Percentiles rank a stretch among this genome's conserved stretches.
Evolutionary conservation across 2,113 vertebrate species (phyloP).

Genomic region (Scatophagus argus): DNA sequence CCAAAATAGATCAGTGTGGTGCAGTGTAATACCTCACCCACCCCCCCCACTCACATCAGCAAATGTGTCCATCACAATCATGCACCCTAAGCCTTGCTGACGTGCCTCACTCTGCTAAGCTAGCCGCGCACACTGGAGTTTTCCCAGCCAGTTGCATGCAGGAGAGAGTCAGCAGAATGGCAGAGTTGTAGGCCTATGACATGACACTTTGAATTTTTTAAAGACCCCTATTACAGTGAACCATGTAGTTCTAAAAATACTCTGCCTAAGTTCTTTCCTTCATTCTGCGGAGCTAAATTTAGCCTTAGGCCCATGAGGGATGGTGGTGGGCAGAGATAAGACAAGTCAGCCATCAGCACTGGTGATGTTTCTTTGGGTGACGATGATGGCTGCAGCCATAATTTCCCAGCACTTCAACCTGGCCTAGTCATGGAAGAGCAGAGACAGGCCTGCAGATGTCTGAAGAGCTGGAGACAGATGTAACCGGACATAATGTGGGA

Average conservation of each 20-base stretch:
- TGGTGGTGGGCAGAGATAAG: conserved; percentile 64
- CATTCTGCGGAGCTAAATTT: conserved; percentile 69
- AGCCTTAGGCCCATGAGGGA: conserved; percentile 49
- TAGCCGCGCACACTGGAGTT: conserved; percentile 40
- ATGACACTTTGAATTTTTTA: conserved; percentile 71
- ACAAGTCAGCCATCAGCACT: conserved; percentile 60
- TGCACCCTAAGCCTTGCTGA: conserved; percentile 63
- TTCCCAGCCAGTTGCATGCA: conserved; percentile 36
- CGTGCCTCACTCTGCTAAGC: conserved; percentile 58
- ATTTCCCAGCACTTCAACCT: conserved; percentile 51
- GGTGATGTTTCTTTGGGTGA: conserved; percentile 61
- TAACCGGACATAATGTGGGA: conserved; percentile 57
- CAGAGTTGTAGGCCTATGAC: conserved; percentile 47
- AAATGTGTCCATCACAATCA: conserved; percentile 73
- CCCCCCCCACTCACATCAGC: conserved; percentile 72
- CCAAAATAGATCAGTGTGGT: conserved; percentile 71
- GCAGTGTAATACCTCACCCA: conserved; percentile 73
- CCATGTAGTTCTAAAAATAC: conserved; percentile 72
- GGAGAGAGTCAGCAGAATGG: conserved; percentile 50
- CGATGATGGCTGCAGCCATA: conserved; percentile 54
- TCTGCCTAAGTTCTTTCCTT: conserved; percentile 53
- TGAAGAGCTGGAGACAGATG: conserved; percentile 66
- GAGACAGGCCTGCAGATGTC: conserved; percentile 47
- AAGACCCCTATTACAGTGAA: conserved; percentile 54
- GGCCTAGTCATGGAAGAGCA: conserved; percentile 59